These are phyloP conservation scores for Folsomia manolachei DNA, from an alignment of 2,888 invertebrate genomes.

Conservation along the genomic window DNA sequence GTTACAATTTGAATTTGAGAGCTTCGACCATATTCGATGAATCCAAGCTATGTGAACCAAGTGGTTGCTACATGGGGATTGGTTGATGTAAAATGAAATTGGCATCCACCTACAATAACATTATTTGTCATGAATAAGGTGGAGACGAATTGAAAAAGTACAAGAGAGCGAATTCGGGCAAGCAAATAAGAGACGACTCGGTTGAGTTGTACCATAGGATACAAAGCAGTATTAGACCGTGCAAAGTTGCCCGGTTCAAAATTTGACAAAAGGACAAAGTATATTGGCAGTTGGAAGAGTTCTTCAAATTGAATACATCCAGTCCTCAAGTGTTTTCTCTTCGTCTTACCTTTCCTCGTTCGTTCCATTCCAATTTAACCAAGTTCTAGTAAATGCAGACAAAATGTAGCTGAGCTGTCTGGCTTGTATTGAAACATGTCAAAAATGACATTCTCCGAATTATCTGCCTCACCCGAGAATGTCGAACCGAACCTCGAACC, in stretches of 20 bases:
- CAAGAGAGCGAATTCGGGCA: slow-evolving; percentile 11
- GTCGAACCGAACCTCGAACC: slow-evolving; percentile 8
- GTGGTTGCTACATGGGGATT: not conserved
- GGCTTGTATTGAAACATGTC: slow-evolving; percentile 29
- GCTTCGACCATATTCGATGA: too few relatives aligned
- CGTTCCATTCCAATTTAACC: too few relatives aligned
- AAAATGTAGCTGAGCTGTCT: too few relatives aligned
- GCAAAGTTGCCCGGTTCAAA: slow-evolving; percentile 15
- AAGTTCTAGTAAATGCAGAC: too few relatives aligned
- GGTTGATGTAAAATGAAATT: slow-evolving; percentile 3
- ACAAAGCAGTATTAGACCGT: too few relatives aligned
- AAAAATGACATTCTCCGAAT: slow-evolving; percentile 41
- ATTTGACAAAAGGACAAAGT: slow-evolving; percentile 34
- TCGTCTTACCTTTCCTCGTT: slow-evolving; percentile 44
- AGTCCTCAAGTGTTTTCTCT: slow-evolving; percentile 49
- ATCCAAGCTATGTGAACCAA: too few relatives aligned
- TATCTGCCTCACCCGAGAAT: slow-evolving; percentile 27
- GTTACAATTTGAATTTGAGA: too few relatives aligned
- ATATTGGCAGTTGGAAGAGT: slow-evolving; percentile 49
- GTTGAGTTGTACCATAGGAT: too few relatives aligned
- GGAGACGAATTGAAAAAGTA: slow-evolving; percentile 1
- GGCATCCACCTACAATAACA: slow-evolving; percentile 9
- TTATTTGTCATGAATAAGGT: slow-evolving; percentile 15
- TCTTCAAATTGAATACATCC: slow-evolving; percentile 49
- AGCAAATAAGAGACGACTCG: not conserved